Conservation (phyloP, 2,113 vertebrate genomes). For the Leucopsar rothschildi region DNA sequence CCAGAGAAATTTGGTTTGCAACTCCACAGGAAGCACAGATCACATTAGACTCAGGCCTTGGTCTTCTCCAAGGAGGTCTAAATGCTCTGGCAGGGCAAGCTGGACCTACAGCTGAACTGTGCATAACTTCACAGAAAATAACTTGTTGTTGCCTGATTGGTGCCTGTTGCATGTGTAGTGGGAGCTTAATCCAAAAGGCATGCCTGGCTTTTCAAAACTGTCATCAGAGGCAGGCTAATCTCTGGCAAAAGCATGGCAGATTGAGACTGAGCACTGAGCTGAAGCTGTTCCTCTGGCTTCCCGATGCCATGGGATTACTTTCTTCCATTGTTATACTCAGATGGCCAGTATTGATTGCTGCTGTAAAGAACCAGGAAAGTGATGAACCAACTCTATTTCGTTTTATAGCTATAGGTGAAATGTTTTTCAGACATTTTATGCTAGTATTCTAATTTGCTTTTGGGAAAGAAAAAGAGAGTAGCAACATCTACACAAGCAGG, state of each 20-base stretch:
- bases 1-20: slow-evolving; percentile 30
- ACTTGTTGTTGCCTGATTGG: neutral
- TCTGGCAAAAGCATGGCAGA: neutral
- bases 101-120: neutral
- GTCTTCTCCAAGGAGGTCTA: slow-evolving; percentile 1
- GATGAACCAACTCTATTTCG: neutral
- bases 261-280: neutral
- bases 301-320: rapidly evolving
- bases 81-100: neutral
- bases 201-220: neutral
- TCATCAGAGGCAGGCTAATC: neutral
- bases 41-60: neutral
- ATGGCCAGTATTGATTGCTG: neutral
- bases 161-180: neutral
- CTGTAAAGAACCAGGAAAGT: neutral
- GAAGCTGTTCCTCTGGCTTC: neutral
- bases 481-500: neutral
- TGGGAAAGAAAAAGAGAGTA: neutral
- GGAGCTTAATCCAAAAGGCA: neutral
- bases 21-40: neutral
- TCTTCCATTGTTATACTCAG: neutral
- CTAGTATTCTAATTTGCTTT: neutral
- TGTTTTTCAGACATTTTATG: neutral
- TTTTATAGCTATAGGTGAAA: neutral
- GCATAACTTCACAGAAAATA: neutral